Conservation (phyloP, 35 echinoderm and acorn worm genomes). For the Apostichopus californicus region DNA sequence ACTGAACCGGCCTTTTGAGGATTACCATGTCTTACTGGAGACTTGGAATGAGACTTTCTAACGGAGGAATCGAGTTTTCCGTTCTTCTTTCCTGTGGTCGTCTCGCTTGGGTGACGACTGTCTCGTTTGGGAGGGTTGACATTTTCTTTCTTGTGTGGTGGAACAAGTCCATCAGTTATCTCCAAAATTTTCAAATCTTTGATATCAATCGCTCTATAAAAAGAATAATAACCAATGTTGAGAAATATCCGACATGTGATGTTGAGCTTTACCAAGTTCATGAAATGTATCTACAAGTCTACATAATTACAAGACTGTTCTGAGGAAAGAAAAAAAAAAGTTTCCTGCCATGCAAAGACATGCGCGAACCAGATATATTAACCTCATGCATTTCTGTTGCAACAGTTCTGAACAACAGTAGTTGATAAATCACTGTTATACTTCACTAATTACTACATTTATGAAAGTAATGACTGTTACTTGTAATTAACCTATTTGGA, state of each 20-base stretch:
- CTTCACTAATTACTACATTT: no score
- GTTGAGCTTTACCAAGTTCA: no score
- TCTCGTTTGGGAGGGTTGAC: not conserved
- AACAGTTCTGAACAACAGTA: no score
- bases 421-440: no score
- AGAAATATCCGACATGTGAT: not conserved
- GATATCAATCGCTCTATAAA: constrained; percentile 55
- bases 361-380: no score
- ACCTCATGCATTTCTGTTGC: no score
- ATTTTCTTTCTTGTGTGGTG: constrained; percentile 42
- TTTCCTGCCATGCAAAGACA: no score
- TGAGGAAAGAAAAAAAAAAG: no score
- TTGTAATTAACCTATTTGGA: no score
- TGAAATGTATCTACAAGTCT: no score
- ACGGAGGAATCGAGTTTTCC: not conserved
- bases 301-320: no score
- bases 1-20: constrained; percentile 15
- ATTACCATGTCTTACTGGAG: not conserved
- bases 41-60: constrained; percentile 42
- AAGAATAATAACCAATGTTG: not conserved
- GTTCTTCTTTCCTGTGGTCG: not conserved
- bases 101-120: constrained; percentile 14
- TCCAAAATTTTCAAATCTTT: constrained; percentile 64
- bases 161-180: not conserved
- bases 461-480: no score